phyloP scores from a whole-genome alignment of 2,888 invertebrate species.

The Deilephila elpenor region DNA sequence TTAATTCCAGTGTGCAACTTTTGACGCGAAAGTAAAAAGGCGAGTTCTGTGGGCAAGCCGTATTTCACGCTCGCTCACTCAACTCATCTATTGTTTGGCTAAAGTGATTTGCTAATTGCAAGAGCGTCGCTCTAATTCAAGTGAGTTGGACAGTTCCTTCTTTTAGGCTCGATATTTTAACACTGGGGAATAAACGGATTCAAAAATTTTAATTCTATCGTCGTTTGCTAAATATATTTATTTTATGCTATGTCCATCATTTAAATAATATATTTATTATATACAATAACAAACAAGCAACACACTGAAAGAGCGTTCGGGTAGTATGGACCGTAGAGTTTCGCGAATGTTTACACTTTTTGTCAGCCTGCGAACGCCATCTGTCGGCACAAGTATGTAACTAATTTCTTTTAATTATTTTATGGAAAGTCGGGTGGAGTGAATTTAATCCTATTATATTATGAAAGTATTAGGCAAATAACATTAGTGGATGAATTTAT shows the following conservation, averaged over 20 bases:
- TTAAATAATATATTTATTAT: too few species aligned
- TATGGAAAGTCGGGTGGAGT: background rate
- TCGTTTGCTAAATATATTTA: too few species aligned
- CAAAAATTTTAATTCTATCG: too few species aligned
- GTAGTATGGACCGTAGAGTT: background rate
- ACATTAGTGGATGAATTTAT: background rate
- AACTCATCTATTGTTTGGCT: constrained; percentile 15
- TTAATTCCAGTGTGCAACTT: constrained; percentile 29
- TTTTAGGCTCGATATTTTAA: background rate
- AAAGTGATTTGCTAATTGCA: constrained; percentile 20
- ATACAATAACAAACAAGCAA: too few species aligned
- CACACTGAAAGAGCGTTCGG: background rate
- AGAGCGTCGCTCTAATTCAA: background rate
- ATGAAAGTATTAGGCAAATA: too few species aligned
- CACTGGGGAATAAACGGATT: too few species aligned
- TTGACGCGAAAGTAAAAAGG: constrained; percentile 24
- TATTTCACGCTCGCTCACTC: constrained; percentile 23
- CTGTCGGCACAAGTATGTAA: constrained; percentile 7
- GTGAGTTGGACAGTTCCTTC: background rate
- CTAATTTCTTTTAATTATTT: background rate
- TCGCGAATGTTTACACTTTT: constrained; percentile 22
- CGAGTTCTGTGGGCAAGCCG: constrained; percentile 4
- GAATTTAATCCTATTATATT: too few species aligned
- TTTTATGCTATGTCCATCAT: too few species aligned
- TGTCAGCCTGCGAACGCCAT: constrained; percentile 22